Conservation (phyloP, 2,888 invertebrate species). For the Microctonus hyperodae region DNA sequence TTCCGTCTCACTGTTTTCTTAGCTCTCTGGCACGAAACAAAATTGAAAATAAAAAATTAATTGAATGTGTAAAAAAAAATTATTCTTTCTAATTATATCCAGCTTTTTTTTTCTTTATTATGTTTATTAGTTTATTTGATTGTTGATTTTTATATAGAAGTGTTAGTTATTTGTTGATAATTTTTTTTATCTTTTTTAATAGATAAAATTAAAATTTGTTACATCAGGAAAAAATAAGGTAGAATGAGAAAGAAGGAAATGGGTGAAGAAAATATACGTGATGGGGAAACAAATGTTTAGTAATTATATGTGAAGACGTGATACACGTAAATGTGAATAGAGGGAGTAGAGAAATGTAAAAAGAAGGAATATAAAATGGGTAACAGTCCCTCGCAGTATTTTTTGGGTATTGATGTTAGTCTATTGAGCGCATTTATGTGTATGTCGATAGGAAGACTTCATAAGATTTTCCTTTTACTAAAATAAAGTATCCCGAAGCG, state of each 20-base stretch:
- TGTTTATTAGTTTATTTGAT: neutral
- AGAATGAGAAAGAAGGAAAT: too few relatives aligned
- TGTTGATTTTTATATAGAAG: too few relatives aligned
- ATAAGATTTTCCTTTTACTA: neutral
- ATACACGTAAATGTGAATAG: neutral
- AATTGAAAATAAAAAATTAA: neutral
- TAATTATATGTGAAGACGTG: neutral
- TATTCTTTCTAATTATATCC: neutral
- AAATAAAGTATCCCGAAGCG: slow-evolving; percentile 8
- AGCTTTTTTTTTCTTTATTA: slow-evolving; percentile 15
- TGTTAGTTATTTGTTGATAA: neutral
- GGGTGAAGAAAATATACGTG: neutral
- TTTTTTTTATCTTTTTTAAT: neutral
- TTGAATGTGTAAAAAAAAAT: neutral
- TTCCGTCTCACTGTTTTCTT: slow-evolving; percentile 34
- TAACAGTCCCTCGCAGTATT: neutral
- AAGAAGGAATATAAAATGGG: neutral
- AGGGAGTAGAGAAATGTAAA: neutral
- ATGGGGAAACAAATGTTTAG: neutral
- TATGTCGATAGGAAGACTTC: neutral
- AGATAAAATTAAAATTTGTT: neutral
- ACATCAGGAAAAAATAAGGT: neutral
- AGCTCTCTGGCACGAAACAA: neutral
- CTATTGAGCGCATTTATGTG: neutral
- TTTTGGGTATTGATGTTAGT: neutral